phyloP scores from a whole-genome alignment of 2,113 vertebrate genomes.

The Piprites chloris region DNA sequence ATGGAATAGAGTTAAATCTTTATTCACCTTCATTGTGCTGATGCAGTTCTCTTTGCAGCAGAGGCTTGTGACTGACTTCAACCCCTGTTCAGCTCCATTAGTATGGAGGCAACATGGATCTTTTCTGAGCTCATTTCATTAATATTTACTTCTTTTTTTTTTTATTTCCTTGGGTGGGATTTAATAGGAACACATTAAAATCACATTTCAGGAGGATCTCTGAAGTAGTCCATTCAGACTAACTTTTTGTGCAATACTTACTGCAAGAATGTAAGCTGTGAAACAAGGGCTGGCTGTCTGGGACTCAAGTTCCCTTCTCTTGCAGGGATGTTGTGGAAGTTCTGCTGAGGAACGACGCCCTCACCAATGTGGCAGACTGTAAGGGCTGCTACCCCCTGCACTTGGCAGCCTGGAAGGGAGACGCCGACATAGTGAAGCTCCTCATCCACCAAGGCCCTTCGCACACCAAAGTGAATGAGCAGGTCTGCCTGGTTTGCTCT shows the following conservation, averaged over 20 bases:
- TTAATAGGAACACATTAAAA: not conserved
- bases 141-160: not conserved
- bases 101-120: not conserved
- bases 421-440: slow-evolving; percentile 90
- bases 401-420: slow-evolving; percentile 96
- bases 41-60: not conserved
- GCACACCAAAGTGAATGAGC: slow-evolving; percentile 93
- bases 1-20: not conserved
- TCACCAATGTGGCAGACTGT: slow-evolving; percentile 94
- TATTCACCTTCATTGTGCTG: not conserved
- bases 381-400: slow-evolving; percentile 98
- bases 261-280: not conserved
- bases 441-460: slow-evolving; percentile 97
- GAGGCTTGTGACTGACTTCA: not conserved
- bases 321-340: slow-evolving; percentile 91
- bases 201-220: not conserved
- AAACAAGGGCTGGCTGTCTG: not conserved
- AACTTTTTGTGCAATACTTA: not conserved
- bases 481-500: slow-evolving; percentile 78
- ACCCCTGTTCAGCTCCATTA: not conserved
- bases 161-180: not conserved
- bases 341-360: slow-evolving; percentile 91
- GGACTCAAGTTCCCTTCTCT: not conserved
- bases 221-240: not conserved
- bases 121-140: not conserved